Percentiles rank a stretch among this genome's conserved stretches.
These are phyloP conservation scores for Heteractis magnifica DNA, from an alignment of 92 coral and sea anemone genomes.

Conservation along the genomic window DNA sequence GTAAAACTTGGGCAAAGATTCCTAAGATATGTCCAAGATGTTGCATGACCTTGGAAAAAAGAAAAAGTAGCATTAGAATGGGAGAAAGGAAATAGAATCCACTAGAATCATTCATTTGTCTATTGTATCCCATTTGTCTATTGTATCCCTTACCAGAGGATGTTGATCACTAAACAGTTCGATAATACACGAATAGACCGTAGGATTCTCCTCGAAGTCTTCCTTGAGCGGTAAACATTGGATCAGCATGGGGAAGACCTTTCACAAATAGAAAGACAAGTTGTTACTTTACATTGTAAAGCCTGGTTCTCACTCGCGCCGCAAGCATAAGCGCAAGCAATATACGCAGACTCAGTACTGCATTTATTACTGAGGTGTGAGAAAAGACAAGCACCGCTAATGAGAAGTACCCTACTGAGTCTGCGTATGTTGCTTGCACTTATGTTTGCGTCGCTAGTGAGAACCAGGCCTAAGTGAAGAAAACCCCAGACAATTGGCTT, in stretches of 20 bases:
- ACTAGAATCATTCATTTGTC: too few relatives aligned
- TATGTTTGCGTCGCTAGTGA: too few relatives aligned
- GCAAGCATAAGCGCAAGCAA: too few relatives aligned
- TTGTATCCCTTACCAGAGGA: slow-evolving; percentile 59
- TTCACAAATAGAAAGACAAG: neutral
- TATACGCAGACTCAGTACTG: too few relatives aligned
- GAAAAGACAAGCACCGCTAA: too few relatives aligned
- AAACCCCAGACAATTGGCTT: neutral
- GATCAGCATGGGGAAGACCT: slow-evolving; percentile 84
- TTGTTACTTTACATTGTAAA: neutral
- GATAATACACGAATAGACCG: slow-evolving; percentile 90
- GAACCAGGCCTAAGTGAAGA: too few relatives aligned
- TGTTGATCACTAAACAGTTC: slow-evolving; percentile 93
- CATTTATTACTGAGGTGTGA: too few relatives aligned
- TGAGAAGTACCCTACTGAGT: too few relatives aligned
- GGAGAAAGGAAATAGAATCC: neutral
- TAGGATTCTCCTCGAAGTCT: slow-evolving; percentile 91
- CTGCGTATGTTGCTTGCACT: too few relatives aligned
- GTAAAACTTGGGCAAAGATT: slow-evolving; percentile 78
- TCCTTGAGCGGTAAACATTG: slow-evolving; percentile 93
- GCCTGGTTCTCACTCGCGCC: too few relatives aligned
- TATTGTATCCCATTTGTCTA: neutral
- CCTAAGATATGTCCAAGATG: slow-evolving; percentile 71
- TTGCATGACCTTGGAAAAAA: slow-evolving; percentile 58
- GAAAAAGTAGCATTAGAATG: neutral